A percentile compares a stretch with the other conserved stretches of the same genome.
Conservation (phyloP, 2,797 vertebrate genomes). For the Simalia tracyae region DNA sequence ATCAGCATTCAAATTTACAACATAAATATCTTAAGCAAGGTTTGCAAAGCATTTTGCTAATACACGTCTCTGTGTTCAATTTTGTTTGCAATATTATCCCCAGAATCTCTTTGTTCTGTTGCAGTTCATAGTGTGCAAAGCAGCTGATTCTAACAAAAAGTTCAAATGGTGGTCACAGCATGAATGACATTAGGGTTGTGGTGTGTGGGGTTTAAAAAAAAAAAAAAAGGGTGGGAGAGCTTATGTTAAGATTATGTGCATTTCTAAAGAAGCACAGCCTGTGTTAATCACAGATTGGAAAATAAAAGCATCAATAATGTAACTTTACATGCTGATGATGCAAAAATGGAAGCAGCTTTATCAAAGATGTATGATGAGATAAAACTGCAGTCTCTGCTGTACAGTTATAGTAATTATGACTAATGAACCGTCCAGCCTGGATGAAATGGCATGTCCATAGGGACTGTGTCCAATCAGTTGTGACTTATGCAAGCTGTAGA, state of each 20-base stretch:
- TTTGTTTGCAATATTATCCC: slow-evolving; percentile 44
- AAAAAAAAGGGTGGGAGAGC: not conserved
- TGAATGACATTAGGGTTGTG: slow-evolving; percentile 25
- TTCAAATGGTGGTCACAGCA: slow-evolving; percentile 71
- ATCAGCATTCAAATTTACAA: slow-evolving; percentile 3
- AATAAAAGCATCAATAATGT: slow-evolving; percentile 77
- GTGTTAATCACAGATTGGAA: slow-evolving; percentile 77
- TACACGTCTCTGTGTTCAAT: slow-evolving; percentile 63
- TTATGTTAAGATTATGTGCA: slow-evolving; percentile 34
- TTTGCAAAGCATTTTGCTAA: not conserved
- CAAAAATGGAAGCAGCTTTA: slow-evolving; percentile 81
- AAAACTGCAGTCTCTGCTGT: slow-evolving; percentile 83
- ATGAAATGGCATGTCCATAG: slow-evolving; percentile 86
- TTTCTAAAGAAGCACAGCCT: slow-evolving; percentile 67
- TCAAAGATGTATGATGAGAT: slow-evolving; percentile 83
- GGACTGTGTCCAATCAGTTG: slow-evolving; percentile 84
- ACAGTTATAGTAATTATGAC: slow-evolving; percentile 88
- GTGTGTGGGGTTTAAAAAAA: slow-evolving; percentile 34
- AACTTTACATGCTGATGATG: slow-evolving; percentile 81
- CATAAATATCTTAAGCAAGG: not conserved
- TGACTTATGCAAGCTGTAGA: slow-evolving; percentile 82
- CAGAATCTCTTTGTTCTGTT: slow-evolving; percentile 22
- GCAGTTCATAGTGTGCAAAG: slow-evolving; percentile 34
- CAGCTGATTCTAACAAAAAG: slow-evolving; percentile 52
- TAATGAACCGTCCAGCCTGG: slow-evolving; percentile 95